phyloP scores from a whole-genome alignment of 2,888 invertebrate species.

The Mythimna lalbum region DNA sequence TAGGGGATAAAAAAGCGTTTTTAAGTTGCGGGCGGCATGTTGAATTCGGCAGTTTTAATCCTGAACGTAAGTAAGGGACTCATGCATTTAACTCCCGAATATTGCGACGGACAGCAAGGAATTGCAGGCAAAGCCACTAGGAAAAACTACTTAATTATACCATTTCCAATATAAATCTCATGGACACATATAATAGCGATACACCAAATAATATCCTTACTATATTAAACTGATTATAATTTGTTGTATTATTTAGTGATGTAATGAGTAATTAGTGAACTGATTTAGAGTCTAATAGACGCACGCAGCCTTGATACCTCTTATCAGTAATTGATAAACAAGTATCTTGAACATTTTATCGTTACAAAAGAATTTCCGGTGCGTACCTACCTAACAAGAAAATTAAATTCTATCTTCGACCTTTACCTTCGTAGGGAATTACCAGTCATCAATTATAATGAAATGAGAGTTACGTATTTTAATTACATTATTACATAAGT shows the following conservation, averaged over 20 bases:
- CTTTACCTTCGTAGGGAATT: neutral
- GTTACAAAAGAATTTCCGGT: constrained; percentile 3
- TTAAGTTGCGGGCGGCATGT: too few relatives aligned
- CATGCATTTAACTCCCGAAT: too few relatives aligned
- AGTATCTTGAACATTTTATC: neutral
- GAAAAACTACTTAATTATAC: too few relatives aligned
- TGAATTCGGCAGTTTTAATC: too few relatives aligned
- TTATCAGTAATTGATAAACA: constrained; percentile 8
- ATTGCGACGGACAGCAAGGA: too few relatives aligned
- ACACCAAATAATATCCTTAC: too few relatives aligned
- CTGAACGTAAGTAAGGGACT: too few relatives aligned
- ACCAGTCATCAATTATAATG: neutral
- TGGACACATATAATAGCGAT: too few relatives aligned
- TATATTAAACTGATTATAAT: neutral
- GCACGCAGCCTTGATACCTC: neutral
- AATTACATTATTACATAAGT: too few relatives aligned
- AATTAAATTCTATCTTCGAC: neutral
- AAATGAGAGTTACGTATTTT: neutral
- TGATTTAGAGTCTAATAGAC: constrained; percentile 9
- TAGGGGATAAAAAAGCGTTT: too few relatives aligned
- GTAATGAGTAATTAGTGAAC: neutral
- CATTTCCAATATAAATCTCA: too few relatives aligned
- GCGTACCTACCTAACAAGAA: neutral
- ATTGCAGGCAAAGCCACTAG: too few relatives aligned
- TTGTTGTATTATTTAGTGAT: neutral